phyloP scores from a whole-genome alignment of 2,113 vertebrate species.

The Lasiurus borealis region DNA sequence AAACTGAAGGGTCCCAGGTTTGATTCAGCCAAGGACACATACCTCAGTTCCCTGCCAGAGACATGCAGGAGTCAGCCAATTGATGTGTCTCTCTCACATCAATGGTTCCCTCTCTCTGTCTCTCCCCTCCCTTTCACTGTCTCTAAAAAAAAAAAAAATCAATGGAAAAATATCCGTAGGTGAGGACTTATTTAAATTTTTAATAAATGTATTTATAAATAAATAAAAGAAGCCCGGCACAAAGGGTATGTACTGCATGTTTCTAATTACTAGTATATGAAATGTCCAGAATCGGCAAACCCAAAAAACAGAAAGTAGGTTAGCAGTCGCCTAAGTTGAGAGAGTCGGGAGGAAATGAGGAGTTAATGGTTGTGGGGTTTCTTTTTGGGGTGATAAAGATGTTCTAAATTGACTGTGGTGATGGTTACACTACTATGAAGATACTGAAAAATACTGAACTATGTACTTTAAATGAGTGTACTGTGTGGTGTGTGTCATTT shows the following conservation, averaged over 20 bases:
- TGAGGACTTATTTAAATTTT: no score
- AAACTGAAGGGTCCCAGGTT: no score
- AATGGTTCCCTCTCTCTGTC: no score
- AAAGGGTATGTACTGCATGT: neutral
- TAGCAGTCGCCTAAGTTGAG: neutral
- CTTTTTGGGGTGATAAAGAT: neutral
- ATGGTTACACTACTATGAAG: neutral
- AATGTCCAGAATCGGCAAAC: neutral
- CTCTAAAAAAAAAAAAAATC: no score
- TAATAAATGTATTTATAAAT: no score
- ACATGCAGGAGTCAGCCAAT: no score
- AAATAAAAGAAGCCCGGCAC: conserved; percentile 22
- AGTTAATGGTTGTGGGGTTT: neutral
- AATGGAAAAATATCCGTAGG: no score
- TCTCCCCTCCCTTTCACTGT: no score
- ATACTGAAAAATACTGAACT: conserved; percentile 10
- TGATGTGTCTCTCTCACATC: no score
- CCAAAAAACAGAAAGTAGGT: neutral
- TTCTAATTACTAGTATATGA: neutral
- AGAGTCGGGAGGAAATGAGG: neutral
- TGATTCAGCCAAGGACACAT: no score
- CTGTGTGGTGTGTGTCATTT: neutral
- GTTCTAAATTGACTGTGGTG: conserved; percentile 4
- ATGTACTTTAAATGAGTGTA: neutral
- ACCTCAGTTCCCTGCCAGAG: no score